Conservation (phyloP, 2,888 invertebrate species). For the Acleris holmiana region DNA sequence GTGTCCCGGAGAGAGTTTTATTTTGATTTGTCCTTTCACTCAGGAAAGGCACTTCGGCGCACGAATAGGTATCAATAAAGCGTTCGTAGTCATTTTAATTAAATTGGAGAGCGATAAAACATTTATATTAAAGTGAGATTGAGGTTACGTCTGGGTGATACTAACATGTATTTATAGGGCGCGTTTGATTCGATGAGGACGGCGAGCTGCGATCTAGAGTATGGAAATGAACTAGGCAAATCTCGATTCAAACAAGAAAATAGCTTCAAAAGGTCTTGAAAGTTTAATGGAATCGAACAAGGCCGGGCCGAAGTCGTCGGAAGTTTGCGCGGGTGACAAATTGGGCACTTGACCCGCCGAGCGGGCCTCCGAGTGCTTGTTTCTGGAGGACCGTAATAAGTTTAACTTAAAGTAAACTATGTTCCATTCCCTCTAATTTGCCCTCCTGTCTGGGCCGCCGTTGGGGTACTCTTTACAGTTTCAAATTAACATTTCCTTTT, state of each 20-base stretch:
- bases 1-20: slow-evolving; percentile 70
- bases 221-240: slow-evolving; percentile 77
- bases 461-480: slow-evolving; percentile 66
- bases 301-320: slow-evolving; percentile 72
- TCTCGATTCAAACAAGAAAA: slow-evolving; percentile 80
- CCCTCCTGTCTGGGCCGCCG: slow-evolving; percentile 56
- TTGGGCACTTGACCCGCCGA: slow-evolving; percentile 83
- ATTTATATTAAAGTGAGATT: slow-evolving; percentile 12
- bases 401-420: slow-evolving; percentile 84
- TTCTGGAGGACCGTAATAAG: slow-evolving; percentile 83
- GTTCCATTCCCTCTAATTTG: slow-evolving; percentile 83
- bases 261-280: slow-evolving; percentile 83
- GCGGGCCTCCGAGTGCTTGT: slow-evolving; percentile 77
- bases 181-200: slow-evolving; percentile 25
- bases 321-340: slow-evolving; percentile 84
- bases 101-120: slow-evolving; percentile 9
- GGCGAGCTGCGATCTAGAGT: slow-evolving; percentile 36
- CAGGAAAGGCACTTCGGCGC: slow-evolving; percentile 49
- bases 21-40: slow-evolving; percentile 63
- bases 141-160: neutral
- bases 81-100: slow-evolving; percentile 19
- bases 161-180: slow-evolving; percentile 18
- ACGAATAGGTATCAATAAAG: slow-evolving; percentile 28
- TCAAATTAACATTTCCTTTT: slow-evolving; percentile 64
- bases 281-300: slow-evolving; percentile 84